phyloP scores from a whole-genome alignment of 2,888 invertebrate species.

The Athalia cordata region DNA sequence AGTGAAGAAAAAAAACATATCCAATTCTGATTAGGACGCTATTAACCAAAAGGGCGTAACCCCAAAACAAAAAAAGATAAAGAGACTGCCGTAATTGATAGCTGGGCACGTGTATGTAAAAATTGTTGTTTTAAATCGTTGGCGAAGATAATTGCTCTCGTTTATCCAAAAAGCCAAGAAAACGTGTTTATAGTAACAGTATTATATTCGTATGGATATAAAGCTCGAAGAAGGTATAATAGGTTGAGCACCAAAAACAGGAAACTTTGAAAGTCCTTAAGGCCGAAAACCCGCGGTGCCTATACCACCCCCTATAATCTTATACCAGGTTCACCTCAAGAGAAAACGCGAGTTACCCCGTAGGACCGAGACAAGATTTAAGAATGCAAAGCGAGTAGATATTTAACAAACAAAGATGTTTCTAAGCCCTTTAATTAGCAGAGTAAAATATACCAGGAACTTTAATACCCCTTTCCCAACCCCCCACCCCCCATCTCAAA shows the following conservation, averaged over 20 bases:
- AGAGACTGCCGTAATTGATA: too few species aligned
- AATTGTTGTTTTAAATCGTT: too few species aligned
- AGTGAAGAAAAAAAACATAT: too few species aligned
- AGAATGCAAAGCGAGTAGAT: conserved; percentile 33
- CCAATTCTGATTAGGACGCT: too few species aligned
- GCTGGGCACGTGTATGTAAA: too few species aligned
- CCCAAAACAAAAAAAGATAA: too few species aligned
- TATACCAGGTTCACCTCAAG: background rate
- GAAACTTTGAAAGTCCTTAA: background rate
- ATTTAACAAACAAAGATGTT: conserved; percentile 40
- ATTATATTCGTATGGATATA: background rate
- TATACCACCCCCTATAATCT: too few species aligned
- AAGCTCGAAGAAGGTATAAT: conserved; percentile 1
- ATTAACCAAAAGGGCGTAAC: too few species aligned
- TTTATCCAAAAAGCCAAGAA: conserved; percentile 6
- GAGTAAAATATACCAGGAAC: background rate
- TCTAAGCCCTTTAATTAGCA: conserved; percentile 35
- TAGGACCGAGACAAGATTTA: conserved; percentile 1
- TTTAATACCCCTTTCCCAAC: background rate
- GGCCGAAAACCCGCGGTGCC: too few species aligned
- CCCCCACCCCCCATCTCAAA: background rate
- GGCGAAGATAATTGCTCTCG: background rate
- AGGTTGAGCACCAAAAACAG: conserved; percentile 1
- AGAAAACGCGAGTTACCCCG: background rate
- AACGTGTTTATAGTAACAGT: background rate